phyloP scores from a whole-genome alignment of 2,797 vertebrate species.

The Taenioides sp. region DNA sequence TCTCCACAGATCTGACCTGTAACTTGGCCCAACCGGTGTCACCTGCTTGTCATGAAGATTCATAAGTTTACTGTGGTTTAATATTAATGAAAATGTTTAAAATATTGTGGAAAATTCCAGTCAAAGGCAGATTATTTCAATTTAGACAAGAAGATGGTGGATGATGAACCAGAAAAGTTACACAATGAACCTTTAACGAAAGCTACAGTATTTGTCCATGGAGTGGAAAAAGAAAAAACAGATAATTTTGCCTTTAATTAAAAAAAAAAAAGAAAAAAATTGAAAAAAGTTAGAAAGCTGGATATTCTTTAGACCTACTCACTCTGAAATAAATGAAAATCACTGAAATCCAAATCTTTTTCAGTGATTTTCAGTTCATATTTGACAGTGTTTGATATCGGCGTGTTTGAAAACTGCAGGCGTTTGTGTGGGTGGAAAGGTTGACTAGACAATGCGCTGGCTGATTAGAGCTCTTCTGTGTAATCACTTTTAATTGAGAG shows the following conservation, averaged over 20 bases:
- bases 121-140: no score
- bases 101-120: no score
- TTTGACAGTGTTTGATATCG: not conserved
- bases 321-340: not conserved
- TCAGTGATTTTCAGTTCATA: no score
- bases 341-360: not conserved
- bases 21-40: no score
- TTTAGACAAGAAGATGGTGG: no score
- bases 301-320: not conserved
- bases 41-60: no score
- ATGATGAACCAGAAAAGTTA: not conserved
- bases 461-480: conserved; percentile 23
- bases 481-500: conserved; percentile 34
- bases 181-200: not conserved
- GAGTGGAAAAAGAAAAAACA: not conserved
- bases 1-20: no score
- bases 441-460: conserved; percentile 35
- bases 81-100: no score
- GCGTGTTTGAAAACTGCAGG: not conserved
- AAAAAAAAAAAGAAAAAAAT: no score
- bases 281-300: not conserved
- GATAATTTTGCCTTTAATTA: no score
- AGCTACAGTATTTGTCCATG: not conserved
- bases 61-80: no score
- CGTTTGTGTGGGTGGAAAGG: conserved; percentile 6